Evolutionary conservation across 1,140 invertebrate genomes (phyloP), one percentile per base, ranked within the genome.

Genomic region (Drosophila hydei): DNA sequence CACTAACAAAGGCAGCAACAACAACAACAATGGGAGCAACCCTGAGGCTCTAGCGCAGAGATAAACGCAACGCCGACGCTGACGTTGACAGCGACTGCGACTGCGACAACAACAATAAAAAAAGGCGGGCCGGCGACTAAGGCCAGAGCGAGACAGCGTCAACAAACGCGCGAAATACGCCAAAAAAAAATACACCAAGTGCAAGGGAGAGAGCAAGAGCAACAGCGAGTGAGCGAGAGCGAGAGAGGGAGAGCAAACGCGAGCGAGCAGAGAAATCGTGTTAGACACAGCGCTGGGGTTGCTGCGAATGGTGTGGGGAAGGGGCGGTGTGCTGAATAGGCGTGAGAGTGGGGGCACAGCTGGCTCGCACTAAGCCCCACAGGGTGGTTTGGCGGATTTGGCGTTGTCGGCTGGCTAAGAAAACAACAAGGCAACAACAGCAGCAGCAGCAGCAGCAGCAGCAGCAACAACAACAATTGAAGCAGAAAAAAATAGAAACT

Each of bases 391-490:
- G 81, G 62, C 77, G 80, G 80, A 85, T 85, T 87, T 87, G 77
- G 64, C 76, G 76, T 85, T 85, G 77, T 81, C 81, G 81, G 64
- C 79, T 72, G 68, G 65, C 72, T 84, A 80, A 80, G 80, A 87
- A 85, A 85, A 85, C 81, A 75, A 47, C 69, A 69, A 59, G 65
- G 47, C 63, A 69, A 30, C 56, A 68, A 23, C 55, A 65, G 33
- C 60, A 77, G 14, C 59, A 63, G 30, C 43, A 62, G 23, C 68
- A 61, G 14, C 50, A 59, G 51, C 18, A 36, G 9, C 12, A 18
- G 12, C 23, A 11, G 14, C 27, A 47, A 12, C 45, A 65, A 9
- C 27, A 56, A 51, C 36, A 43, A 30, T 25, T 21, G 54, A 59
- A 67, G 9, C 33, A 16, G 55, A 21, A 63, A 69, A 70, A 70